These are phyloP conservation scores for Mohoua ochrocephala DNA, from an alignment of 2,113 vertebrate species.

Conservation along the genomic window DNA sequence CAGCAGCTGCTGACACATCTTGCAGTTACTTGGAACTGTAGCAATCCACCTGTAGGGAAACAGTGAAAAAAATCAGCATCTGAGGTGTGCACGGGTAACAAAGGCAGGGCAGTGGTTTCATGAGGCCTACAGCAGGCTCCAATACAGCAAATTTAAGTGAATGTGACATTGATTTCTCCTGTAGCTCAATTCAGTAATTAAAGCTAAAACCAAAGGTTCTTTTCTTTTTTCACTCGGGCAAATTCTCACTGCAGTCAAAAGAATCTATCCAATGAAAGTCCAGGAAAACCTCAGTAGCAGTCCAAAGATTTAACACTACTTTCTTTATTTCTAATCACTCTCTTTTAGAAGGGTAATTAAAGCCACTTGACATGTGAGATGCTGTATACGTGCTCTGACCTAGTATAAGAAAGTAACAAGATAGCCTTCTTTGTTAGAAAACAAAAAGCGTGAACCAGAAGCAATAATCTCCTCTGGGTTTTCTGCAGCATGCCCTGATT, in stretches of 20 bases:
- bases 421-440: neutral
- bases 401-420: neutral
- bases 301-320: neutral
- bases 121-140: neutral
- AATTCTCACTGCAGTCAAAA: neutral
- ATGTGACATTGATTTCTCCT: constrained; percentile 10
- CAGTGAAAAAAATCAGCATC: neutral
- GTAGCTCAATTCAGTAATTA: constrained; percentile 5
- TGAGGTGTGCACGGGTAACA: neutral
- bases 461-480: neutral
- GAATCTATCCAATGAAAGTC: neutral
- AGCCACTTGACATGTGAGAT: neutral
- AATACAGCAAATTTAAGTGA: neutral
- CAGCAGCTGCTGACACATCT: neutral
- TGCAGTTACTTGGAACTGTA: neutral
- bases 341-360: neutral
- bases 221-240: neutral
- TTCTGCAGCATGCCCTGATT: neutral
- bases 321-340: neutral
- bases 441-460: neutral
- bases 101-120: neutral
- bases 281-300: neutral
- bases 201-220: neutral
- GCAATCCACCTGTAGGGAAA: neutral
- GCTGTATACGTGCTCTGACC: neutral